These are phyloP conservation scores for Platyscapa corneri DNA, from an alignment of 1,140 invertebrate genomes.

Conservation along the genomic window DNA sequence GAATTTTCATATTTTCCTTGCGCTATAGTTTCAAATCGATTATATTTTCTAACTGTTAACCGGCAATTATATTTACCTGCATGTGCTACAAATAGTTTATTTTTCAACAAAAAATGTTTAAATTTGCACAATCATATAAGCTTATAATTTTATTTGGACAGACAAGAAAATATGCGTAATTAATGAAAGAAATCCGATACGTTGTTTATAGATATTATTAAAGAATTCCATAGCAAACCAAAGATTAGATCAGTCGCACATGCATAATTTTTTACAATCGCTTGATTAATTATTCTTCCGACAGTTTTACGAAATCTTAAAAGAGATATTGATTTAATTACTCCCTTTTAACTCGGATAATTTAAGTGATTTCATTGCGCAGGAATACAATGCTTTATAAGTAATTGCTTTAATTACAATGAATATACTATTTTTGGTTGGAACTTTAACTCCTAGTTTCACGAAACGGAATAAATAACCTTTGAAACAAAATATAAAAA, in stretches of 20 bases:
- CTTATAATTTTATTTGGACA: not conserved
- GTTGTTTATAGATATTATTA: not conserved
- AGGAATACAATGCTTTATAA: no score
- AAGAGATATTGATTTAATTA: no score
- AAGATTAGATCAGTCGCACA: not conserved
- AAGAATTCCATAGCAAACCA: not conserved
- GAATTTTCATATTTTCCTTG: not conserved
- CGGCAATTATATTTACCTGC: not conserved
- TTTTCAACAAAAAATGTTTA: no score
- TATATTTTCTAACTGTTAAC: not conserved
- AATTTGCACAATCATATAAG: not conserved
- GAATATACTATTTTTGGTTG: not conserved
- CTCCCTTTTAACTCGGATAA: no score
- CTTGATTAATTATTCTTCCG: no score
- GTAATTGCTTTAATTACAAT: not conserved
- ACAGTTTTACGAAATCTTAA: no score
- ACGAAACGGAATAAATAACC: not conserved
- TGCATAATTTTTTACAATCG: no score
- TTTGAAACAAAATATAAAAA: not conserved
- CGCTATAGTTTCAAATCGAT: not conserved
- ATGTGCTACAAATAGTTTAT: not conserved
- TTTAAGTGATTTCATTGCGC: no score
- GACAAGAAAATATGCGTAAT: not conserved
- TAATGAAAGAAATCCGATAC: not conserved
- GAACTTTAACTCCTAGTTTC: not conserved